Conservation (phyloP, 2,797 vertebrate genomes). For the Platalea minor region DNA sequence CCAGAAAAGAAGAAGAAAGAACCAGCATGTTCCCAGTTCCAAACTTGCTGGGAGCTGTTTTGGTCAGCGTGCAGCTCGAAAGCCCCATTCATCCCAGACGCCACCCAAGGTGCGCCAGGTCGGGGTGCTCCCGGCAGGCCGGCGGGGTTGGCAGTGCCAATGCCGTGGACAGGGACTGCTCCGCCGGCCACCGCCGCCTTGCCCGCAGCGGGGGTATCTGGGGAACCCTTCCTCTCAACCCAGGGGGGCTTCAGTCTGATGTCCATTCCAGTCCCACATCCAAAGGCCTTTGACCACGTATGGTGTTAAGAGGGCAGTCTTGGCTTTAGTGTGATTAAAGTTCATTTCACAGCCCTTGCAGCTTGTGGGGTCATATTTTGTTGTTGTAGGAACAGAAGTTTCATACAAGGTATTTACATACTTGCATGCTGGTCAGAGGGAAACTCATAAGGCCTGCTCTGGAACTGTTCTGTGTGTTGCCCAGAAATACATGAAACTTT, state of each 20-base stretch:
- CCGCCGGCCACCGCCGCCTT: rapidly evolving
- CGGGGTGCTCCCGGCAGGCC: background rate
- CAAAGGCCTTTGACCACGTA: rapidly evolving
- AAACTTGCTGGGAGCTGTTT: background rate
- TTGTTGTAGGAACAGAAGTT: background rate
- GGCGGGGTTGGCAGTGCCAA: rapidly evolving
- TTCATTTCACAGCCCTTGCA: background rate
- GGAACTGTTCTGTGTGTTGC: background rate
- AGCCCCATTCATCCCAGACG: background rate
- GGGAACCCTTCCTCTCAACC: background rate
- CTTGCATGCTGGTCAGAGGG: background rate
- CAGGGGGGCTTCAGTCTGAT: background rate
- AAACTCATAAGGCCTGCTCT: background rate
- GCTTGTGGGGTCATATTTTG: background rate
- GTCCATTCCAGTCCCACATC: background rate
- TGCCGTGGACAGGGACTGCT: background rate
- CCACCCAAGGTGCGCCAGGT: too few relatives aligned
- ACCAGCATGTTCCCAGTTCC: background rate
- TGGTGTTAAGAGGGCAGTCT: background rate
- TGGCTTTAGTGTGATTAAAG: background rate
- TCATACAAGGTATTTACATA: background rate
- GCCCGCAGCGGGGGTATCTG: rapidly evolving
- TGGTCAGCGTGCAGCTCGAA: background rate
- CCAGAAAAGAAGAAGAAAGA: background rate
- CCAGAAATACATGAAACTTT: background rate